Conservation (phyloP, 2,113 vertebrate species). For the Ascaphus truei region DNA sequence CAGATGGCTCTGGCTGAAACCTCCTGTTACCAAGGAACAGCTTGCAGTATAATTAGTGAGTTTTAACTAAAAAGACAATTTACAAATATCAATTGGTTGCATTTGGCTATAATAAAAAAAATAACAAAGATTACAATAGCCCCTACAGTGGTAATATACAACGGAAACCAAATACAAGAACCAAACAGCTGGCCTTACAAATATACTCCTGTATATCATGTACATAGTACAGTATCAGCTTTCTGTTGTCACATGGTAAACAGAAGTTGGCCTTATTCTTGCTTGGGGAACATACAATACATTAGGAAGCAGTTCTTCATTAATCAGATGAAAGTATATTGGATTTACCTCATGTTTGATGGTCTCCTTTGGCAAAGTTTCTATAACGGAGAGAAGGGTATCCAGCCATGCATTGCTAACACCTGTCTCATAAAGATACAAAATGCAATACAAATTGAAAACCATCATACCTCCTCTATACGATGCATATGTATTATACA, state of each 20-base stretch:
- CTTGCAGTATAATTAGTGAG: background rate
- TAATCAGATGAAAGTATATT: background rate
- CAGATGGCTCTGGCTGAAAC: background rate
- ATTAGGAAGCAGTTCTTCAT: too few species aligned
- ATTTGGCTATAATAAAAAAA: background rate
- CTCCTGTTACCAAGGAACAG: background rate
- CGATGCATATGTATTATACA: too few species aligned
- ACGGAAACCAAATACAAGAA: background rate
- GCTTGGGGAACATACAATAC: too few species aligned
- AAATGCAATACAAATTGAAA: slow-evolving; percentile 13
- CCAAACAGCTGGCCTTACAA: too few species aligned
- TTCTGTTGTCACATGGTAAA: too few species aligned
- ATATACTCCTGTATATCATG: too few species aligned
- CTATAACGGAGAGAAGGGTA: slow-evolving; percentile 84
- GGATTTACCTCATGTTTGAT: slow-evolving; percentile 84
- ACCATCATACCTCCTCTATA: too few species aligned
- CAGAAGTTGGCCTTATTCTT: too few species aligned
- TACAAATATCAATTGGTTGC: background rate
- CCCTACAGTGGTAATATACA: background rate
- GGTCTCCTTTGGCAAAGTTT: slow-evolving; percentile 85
- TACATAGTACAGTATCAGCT: too few species aligned
- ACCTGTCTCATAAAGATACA: slow-evolving; percentile 57
- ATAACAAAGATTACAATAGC: background rate
- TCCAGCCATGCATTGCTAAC: slow-evolving; percentile 91
- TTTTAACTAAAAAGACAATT: background rate